Percentiles rank a stretch among this genome's conserved stretches.
Conservation (phyloP, 2,888 invertebrate species). For the Andrena bucephala region DNA sequence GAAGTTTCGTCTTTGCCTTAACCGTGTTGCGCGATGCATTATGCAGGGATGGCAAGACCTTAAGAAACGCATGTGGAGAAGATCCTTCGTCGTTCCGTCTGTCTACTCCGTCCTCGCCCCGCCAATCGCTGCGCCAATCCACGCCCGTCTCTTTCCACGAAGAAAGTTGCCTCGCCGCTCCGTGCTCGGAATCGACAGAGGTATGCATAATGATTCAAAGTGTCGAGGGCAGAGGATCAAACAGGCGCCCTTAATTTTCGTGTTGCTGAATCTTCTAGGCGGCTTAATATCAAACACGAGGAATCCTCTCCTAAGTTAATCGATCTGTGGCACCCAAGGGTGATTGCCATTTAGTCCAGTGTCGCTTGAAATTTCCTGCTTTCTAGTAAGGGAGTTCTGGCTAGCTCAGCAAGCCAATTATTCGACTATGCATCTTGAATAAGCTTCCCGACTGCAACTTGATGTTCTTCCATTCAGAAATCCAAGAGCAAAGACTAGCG, state of each 20-base stretch:
- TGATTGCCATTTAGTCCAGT: neutral
- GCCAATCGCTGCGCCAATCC: slow-evolving; percentile 5
- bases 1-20: slow-evolving; percentile 68
- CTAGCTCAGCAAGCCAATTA: too few species aligned
- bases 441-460: too few species aligned
- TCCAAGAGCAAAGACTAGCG: too few species aligned
- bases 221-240: slow-evolving; percentile 38
- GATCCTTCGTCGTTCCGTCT: slow-evolving; percentile 43
- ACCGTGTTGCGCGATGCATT: slow-evolving; percentile 66
- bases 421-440: too few species aligned
- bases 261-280: slow-evolving; percentile 17
- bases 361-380: neutral
- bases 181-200: slow-evolving; percentile 40
- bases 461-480: too few species aligned
- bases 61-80: slow-evolving; percentile 32
- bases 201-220: slow-evolving; percentile 54
- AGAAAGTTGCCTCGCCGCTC: slow-evolving; percentile 48
- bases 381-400: too few species aligned
- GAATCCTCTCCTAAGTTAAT: neutral
- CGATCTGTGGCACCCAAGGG: neutral
- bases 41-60: slow-evolving; percentile 63
- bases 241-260: slow-evolving; percentile 41
- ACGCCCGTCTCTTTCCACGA: slow-evolving; percentile 6
- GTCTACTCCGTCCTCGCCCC: slow-evolving; percentile 26
- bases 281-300: neutral